These are phyloP conservation scores for Spermophilus dauricus DNA, from an alignment of 2,113 vertebrate species.

Conservation along the genomic window DNA sequence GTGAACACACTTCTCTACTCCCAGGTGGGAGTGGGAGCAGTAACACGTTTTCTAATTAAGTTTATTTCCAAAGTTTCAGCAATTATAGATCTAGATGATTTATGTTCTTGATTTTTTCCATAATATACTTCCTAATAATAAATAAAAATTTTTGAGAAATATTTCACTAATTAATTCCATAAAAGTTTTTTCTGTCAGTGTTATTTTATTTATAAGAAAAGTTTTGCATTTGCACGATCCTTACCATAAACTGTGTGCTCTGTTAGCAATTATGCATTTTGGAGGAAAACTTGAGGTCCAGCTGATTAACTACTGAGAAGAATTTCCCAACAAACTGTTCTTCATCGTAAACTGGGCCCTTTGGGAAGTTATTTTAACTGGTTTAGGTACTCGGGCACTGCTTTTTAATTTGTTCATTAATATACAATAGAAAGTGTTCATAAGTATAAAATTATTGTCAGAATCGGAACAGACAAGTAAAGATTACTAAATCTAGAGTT, in stretches of 20 bases:
- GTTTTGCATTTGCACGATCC: neutral
- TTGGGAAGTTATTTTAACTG: neutral
- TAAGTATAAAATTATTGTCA: neutral
- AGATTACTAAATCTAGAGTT: neutral
- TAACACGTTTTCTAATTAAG: conserved; percentile 3
- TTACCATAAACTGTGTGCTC: neutral
- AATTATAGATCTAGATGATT: conserved; percentile 32
- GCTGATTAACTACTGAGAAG: neutral
- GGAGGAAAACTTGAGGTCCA: neutral
- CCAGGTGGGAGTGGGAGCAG: neutral
- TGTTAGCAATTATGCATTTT: neutral
- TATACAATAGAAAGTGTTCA: neutral
- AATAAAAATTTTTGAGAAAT: conserved; percentile 15
- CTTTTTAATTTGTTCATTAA: neutral
- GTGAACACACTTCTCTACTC: neutral
- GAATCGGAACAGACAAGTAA: neutral
- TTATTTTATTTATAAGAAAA: conserved; percentile 5
- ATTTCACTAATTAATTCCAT: conserved; percentile 36
- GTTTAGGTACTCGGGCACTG: neutral
- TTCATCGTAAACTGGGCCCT: neutral
- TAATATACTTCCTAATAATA: conserved; percentile 13
- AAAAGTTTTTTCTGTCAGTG: neutral
- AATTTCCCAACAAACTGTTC: neutral
- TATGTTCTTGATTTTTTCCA: neutral
- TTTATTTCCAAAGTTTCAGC: conserved; percentile 47